Evolutionary conservation across 2,113 vertebrate genomes (phyloP).

Genomic region (Collichthys lucidus): DNA sequence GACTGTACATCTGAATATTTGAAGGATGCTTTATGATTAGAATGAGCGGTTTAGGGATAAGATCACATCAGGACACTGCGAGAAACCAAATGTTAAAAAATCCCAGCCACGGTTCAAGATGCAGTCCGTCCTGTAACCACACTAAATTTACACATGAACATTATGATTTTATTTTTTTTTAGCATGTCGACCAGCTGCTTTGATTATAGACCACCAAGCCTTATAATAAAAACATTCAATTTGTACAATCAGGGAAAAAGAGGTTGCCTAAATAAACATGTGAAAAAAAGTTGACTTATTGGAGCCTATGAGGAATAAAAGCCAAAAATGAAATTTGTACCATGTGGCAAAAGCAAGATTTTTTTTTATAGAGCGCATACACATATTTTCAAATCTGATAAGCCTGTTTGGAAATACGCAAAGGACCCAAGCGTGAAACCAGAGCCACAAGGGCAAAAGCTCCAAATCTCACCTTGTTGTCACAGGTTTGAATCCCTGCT

Average conservation of each 20-base stretch:
- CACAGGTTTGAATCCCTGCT: neutral
- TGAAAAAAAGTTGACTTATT: neutral
- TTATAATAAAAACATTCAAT: neutral
- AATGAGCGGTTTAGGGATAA: too few relatives aligned
- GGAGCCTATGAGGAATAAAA: neutral
- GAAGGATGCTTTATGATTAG: too few relatives aligned
- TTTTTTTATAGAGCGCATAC: neutral
- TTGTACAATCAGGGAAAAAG: neutral
- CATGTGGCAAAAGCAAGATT: neutral
- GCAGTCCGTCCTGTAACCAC: neutral
- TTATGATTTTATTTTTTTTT: neutral
- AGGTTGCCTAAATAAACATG: neutral
- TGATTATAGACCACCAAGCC: neutral
- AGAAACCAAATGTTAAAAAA: neutral
- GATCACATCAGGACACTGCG: too few relatives aligned
- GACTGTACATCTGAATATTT: neutral
- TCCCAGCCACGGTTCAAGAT: neutral
- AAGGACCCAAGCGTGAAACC: neutral
- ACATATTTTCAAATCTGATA: neutral
- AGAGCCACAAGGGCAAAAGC: too few relatives aligned
- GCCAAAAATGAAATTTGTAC: neutral
- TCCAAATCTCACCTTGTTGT: neutral
- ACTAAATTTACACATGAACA: neutral
- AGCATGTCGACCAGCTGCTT: neutral
- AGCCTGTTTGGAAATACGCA: neutral